Conservation (phyloP, 2,113 vertebrate species). For the Actenoides hombroni region DNA sequence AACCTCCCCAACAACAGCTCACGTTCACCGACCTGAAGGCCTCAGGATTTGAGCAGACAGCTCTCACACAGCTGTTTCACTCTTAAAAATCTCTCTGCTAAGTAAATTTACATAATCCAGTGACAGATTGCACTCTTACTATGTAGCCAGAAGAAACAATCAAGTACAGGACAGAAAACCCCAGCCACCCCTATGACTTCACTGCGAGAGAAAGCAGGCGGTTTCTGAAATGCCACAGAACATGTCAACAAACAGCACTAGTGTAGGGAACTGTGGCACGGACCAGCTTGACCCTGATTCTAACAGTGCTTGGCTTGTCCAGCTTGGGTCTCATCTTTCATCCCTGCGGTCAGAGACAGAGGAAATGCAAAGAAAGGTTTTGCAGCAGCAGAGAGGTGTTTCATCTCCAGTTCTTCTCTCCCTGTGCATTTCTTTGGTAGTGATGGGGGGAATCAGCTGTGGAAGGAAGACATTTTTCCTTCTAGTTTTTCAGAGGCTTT, state of each 20-base stretch:
- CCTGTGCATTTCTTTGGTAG: accelerated
- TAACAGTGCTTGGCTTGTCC: neutral
- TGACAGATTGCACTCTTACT: constrained; percentile 4
- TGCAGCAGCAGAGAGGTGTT: neutral
- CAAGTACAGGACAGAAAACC: constrained; percentile 34
- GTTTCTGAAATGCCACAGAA: neutral
- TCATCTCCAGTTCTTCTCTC: neutral
- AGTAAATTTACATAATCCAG: neutral
- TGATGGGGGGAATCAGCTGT: neutral
- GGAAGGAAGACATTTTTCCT: neutral
- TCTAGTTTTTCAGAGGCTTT: neutral
- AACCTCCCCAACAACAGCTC: neutral
- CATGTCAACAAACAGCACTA: neutral
- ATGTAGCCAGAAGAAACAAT: constrained; percentile 27
- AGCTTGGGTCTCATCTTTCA: neutral
- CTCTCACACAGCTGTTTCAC: neutral
- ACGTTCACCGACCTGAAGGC: neutral
- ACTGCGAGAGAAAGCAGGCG: neutral
- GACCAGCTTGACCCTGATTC: neutral
- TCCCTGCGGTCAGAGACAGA: neutral
- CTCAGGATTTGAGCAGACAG: neutral
- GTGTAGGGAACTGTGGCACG: neutral
- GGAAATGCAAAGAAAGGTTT: neutral
- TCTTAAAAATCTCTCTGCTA: neutral
- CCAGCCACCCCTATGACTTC: neutral